Evolutionary conservation across 2,113 vertebrate genomes (phyloP).

Genomic region (Leptobrachium leishanense): DNA sequence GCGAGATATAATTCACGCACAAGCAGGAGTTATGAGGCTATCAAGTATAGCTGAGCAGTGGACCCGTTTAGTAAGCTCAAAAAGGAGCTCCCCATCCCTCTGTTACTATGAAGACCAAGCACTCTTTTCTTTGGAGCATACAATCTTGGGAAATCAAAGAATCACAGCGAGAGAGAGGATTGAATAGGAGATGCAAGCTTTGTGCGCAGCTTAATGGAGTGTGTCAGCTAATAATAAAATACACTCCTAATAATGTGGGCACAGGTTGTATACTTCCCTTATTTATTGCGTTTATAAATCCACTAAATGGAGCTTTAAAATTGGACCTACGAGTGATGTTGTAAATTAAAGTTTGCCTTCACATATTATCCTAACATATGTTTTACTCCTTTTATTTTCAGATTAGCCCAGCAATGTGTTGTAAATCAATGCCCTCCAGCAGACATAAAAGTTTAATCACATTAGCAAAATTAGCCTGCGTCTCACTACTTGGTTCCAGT

Average conservation of each 20-base stretch:
- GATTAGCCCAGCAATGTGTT: not conserved
- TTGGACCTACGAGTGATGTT: not conserved
- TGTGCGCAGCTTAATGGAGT: not conserved
- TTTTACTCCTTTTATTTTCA: not conserved
- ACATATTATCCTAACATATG: conserved; percentile 10
- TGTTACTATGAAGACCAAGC: not conserved
- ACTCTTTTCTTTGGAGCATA: not conserved
- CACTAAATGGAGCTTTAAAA: not conserved
- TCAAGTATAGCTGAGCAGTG: not conserved
- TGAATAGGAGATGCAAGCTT: not conserved
- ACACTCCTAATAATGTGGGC: not conserved
- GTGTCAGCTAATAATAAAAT: not conserved
- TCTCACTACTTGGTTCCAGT: not conserved
- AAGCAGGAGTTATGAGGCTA: conserved; percentile 2
- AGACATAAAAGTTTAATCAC: conserved; percentile 7
- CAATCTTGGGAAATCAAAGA: conserved; percentile 3
- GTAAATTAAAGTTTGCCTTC: not conserved
- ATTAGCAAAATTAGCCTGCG: not conserved
- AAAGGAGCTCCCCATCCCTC: not conserved
- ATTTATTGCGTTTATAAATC: not conserved
- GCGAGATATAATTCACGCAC: conserved; percentile 1
- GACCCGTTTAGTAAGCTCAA: not conserved
- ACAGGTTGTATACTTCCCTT: not conserved
- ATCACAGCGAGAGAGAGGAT: too few relatives aligned
- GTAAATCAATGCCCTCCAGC: conserved; percentile 15